Evolutionary conservation across 2,888 invertebrate species (phyloP).

Genomic region (Melanargia galathea): DNA sequence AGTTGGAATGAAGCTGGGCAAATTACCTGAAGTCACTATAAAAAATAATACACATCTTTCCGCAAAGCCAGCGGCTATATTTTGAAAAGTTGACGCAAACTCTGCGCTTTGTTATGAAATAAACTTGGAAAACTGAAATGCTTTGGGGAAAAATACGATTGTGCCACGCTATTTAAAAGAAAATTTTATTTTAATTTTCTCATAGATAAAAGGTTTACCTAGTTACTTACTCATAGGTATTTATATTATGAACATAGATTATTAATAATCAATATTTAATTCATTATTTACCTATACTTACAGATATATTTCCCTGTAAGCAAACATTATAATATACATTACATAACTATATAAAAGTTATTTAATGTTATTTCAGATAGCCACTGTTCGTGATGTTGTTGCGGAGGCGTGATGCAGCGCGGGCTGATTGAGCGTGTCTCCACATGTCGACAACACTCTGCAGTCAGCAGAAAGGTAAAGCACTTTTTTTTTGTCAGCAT

Average conservation of each 20-base stretch:
- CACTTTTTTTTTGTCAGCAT: too few species aligned
- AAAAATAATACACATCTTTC: constrained; percentile 20
- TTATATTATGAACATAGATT: too few species aligned
- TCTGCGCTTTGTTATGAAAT: constrained; percentile 26
- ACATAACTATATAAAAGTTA: too few species aligned
- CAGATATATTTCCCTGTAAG: neutral
- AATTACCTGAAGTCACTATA: constrained; percentile 24
- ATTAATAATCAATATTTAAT: too few species aligned
- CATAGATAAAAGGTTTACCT: too few species aligned
- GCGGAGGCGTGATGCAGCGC: constrained; percentile 50
- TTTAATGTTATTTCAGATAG: constrained; percentile 35
- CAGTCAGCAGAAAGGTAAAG: constrained; percentile 74
- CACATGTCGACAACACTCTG: constrained; percentile 76
- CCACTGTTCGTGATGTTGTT: constrained; percentile 54
- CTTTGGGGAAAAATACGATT: constrained; percentile 9
- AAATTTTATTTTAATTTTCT: constrained; percentile 7
- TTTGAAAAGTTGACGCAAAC: constrained; percentile 28
- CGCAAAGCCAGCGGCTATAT: constrained; percentile 9
- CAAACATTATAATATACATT: neutral
- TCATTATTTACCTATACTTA: too few species aligned
- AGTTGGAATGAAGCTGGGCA: constrained; percentile 20
- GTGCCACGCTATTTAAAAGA: neutral
- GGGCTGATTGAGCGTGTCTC: constrained; percentile 65
- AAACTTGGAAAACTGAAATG: constrained; percentile 20
- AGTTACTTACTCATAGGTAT: too few species aligned